Evolutionary conservation across 2,888 invertebrate species (phyloP).

Genomic region (Caradrina kadenii): DNA sequence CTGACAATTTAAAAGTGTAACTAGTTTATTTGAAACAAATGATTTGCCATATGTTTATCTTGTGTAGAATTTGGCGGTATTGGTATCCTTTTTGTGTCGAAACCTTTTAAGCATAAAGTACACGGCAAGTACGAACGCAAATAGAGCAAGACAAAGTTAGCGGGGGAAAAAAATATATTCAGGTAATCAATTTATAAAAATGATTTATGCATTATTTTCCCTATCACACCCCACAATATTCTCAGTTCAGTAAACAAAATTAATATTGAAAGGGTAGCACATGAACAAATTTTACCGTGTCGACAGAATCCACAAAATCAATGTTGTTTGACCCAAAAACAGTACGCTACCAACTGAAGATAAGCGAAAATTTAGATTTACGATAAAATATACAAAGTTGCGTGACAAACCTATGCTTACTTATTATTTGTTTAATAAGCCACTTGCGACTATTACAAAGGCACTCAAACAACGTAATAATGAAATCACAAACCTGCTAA

Average conservation of each 20-base stretch:
- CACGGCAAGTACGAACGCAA: not conserved
- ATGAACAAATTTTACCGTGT: conserved; percentile 14
- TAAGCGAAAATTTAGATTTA: conserved; percentile 56
- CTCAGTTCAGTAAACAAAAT: conserved; percentile 18
- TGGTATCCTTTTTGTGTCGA: not conserved
- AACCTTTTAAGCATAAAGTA: not conserved
- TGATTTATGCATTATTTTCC: conserved; percentile 15
- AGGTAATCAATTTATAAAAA: not conserved
- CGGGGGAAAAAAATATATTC: not conserved
- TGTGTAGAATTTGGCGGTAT: no score
- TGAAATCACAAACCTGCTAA: conserved; percentile 37
- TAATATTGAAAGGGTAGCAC: conserved; percentile 12
- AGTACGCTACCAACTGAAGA: conserved; percentile 43
- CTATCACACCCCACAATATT: conserved; percentile 2
- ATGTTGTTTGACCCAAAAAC: conserved; percentile 61
- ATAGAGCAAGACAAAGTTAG: not conserved
- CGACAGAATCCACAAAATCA: conserved; percentile 44
- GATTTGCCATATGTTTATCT: no score
- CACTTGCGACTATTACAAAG: conserved; percentile 28
- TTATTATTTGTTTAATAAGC: conserved; percentile 50
- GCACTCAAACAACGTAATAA: conserved; percentile 30
- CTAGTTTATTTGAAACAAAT: no score
- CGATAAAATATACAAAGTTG: conserved; percentile 56
- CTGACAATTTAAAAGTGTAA: no score
- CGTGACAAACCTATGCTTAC: conserved; percentile 53